These are phyloP conservation scores for Diceros bicornis DNA, from an alignment of 2,797 vertebrate species.

Conservation along the genomic window DNA sequence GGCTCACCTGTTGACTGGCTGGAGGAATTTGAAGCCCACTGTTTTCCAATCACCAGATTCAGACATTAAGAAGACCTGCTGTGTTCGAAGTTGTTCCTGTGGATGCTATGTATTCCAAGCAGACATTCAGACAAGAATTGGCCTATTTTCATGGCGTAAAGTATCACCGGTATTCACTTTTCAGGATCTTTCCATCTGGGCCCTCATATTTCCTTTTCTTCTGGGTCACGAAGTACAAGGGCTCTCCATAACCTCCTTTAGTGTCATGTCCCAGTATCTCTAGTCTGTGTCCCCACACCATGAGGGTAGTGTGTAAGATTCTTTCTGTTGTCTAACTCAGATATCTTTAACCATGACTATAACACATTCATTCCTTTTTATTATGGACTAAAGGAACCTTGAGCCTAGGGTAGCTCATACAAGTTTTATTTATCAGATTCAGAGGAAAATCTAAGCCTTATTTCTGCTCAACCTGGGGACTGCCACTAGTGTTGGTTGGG, in stretches of 20 bases:
- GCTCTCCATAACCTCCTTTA: not conserved
- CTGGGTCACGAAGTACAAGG: not conserved
- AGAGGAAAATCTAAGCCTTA: not conserved
- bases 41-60: not conserved
- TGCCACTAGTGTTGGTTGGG: not conserved
- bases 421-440: not conserved
- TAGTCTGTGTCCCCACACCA: fast-evolving
- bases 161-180: not conserved
- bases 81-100: not conserved
- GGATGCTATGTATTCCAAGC: not conserved
- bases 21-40: not conserved
- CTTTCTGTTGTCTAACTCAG: not conserved
- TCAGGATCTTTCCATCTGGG: not conserved
- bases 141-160: not conserved
- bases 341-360: not conserved
- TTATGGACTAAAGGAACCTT: not conserved
- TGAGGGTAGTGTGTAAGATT: not conserved
- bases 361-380: not conserved
- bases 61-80: not conserved
- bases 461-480: not conserved
- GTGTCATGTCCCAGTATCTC: not conserved
- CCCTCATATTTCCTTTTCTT: not conserved
- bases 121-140: not conserved
- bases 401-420: not conserved
- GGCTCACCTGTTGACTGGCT: not conserved